A percentile compares a stretch with the other conserved stretches of the same genome.
phyloP scores from a whole-genome alignment of 2,797 vertebrate species.

The Allobates femoralis region DNA sequence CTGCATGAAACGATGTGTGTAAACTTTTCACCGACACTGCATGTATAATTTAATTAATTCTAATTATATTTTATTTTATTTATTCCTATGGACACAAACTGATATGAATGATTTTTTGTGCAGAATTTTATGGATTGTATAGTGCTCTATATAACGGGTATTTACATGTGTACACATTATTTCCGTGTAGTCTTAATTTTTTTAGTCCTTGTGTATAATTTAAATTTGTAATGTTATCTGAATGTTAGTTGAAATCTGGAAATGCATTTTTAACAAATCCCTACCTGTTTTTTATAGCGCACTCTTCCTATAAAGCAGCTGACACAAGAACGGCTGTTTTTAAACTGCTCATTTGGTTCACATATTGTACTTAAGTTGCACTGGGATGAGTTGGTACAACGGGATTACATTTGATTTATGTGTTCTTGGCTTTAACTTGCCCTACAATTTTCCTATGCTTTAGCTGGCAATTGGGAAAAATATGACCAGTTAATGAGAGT shows the following conservation, averaged over 20 bases:
- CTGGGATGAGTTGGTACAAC: background rate
- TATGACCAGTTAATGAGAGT: constrained; percentile 9
- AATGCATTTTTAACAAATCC: background rate
- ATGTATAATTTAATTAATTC: too few species aligned
- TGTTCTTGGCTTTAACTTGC: background rate
- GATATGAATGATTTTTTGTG: too few species aligned
- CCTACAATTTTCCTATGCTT: background rate
- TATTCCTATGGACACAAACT: too few species aligned
- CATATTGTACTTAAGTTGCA: constrained; percentile 10
- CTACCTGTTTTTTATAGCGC: background rate
- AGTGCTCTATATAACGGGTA: too few species aligned
- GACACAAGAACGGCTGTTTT: background rate
- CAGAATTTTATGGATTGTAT: too few species aligned
- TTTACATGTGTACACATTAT: too few species aligned
- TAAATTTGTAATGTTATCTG: background rate
- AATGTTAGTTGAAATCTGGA: background rate
- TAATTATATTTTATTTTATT: too few species aligned
- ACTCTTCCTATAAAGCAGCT: background rate
- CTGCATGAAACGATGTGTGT: too few species aligned
- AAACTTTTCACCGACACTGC: too few species aligned
- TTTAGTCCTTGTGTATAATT: background rate
- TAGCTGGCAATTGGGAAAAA: background rate
- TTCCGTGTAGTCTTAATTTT: too few species aligned
- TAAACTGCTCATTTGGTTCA: constrained; percentile 2
- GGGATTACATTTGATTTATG: constrained; percentile 2